Conservation (phyloP, 1,140 invertebrate species). For the Drosophila bifasciata region DNA sequence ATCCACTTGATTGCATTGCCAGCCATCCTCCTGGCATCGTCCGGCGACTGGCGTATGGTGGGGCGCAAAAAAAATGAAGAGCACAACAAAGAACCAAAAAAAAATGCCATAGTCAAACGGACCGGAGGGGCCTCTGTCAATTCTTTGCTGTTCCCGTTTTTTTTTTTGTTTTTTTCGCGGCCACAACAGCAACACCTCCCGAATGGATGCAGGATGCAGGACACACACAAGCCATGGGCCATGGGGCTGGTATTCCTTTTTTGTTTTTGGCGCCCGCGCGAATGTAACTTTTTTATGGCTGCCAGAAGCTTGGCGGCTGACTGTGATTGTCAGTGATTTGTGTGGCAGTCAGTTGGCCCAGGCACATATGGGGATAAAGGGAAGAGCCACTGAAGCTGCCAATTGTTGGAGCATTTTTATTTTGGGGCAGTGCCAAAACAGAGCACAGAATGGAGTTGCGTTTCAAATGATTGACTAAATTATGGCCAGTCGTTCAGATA, state of each 20-base stretch:
- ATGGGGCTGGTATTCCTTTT: slow-evolving; percentile 39
- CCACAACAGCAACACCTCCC: slow-evolving; percentile 60
- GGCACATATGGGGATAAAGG: slow-evolving; percentile 15
- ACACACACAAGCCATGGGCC: slow-evolving; percentile 3
- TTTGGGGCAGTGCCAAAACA: no score
- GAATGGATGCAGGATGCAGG: slow-evolving; percentile 23
- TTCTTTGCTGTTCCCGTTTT: slow-evolving; percentile 15
- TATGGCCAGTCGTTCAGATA: no score
- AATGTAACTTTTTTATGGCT: slow-evolving; percentile 34
- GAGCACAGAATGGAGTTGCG: no score
- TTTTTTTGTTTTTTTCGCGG: slow-evolving; percentile 45
- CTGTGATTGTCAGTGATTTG: slow-evolving; percentile 76
- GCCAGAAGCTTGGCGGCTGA: slow-evolving; percentile 37
- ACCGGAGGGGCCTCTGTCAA: slow-evolving; percentile 40
- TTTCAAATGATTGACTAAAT: no score
- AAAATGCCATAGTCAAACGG: slow-evolving; percentile 41
- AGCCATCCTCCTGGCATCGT: neutral
- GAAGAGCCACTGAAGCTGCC: slow-evolving; percentile 16
- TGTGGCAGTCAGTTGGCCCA: slow-evolving; percentile 27
- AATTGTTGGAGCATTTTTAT: slow-evolving; percentile 15
- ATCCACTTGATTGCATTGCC: slow-evolving; percentile 79
- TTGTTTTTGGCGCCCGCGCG: slow-evolving; percentile 17
- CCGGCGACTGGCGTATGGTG: slow-evolving; percentile 6
- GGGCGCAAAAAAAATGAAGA: neutral
- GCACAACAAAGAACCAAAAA: slow-evolving; percentile 35